These are phyloP conservation scores for Scaptomyza reducta DNA, from an alignment of 2,888 invertebrate genomes.

Conservation along the genomic window DNA sequence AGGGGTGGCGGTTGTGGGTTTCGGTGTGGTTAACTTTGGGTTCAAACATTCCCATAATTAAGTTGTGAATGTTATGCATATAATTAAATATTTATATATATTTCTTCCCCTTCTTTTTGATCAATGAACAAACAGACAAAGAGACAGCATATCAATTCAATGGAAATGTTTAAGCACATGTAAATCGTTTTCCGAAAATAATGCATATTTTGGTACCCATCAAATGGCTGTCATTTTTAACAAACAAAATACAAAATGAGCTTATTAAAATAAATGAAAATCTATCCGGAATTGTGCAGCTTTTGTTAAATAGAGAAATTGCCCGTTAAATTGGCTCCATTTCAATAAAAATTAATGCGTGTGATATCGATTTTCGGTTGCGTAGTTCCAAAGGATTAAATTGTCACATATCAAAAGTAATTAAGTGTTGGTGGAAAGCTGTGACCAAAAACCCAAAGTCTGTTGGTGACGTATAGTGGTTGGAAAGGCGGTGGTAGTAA, in stretches of 20 bases:
- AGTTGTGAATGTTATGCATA: neutral
- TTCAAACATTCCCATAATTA: neutral
- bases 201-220: neutral
- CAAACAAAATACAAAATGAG: neutral
- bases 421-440: constrained; percentile 53
- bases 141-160: neutral
- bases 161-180: neutral
- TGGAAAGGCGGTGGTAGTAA: constrained; percentile 30
- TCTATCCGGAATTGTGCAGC: constrained; percentile 6
- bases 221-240: neutral
- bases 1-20: neutral
- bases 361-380: constrained; percentile 44
- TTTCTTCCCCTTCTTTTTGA: neutral
- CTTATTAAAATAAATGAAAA: constrained; percentile 17
- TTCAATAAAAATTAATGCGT: constrained; percentile 14
- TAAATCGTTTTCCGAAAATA: neutral
- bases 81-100: neutral
- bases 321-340: constrained; percentile 16
- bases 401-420: constrained; percentile 71
- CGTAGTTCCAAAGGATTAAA: constrained; percentile 54
- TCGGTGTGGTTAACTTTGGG: neutral
- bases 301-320: constrained; percentile 12
- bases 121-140: neutral
- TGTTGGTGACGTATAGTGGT: constrained; percentile 1
- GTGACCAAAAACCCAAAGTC: constrained; percentile 35